Percentiles rank a stretch among this genome's conserved stretches.
phyloP scores from a whole-genome alignment of 2,888 invertebrate genomes.

The Petrophora chlorosata region DNA sequence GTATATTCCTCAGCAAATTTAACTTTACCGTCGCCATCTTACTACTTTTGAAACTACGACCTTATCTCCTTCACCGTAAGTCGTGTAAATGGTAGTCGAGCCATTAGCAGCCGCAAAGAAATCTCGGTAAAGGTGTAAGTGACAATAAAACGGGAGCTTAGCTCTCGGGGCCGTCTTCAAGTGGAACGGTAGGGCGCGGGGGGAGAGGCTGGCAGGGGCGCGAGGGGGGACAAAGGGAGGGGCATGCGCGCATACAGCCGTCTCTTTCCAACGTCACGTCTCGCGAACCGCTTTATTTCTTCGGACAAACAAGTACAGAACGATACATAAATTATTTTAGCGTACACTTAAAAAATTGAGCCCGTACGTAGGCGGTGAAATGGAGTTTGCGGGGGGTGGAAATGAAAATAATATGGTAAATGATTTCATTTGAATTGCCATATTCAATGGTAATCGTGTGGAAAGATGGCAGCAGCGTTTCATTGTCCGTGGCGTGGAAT shows the following conservation, averaged over 20 bases:
- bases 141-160: slow-evolving; percentile 82
- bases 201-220: slow-evolving; percentile 11
- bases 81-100: slow-evolving; percentile 42
- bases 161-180: slow-evolving; percentile 80
- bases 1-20: slow-evolving; percentile 49
- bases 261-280: slow-evolving; percentile 61
- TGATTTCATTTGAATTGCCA: slow-evolving; percentile 79
- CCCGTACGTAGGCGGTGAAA: slow-evolving; percentile 68
- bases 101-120: slow-evolving; percentile 60
- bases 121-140: slow-evolving; percentile 77
- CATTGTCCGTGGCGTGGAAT: slow-evolving; percentile 69
- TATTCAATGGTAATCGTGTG: slow-evolving; percentile 71
- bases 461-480: slow-evolving; percentile 57
- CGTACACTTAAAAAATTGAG: slow-evolving; percentile 82
- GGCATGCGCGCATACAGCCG: slow-evolving; percentile 43
- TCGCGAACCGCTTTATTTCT: slow-evolving; percentile 75
- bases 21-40: slow-evolving; percentile 32
- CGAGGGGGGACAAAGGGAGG: slow-evolving; percentile 50
- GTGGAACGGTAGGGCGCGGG: slow-evolving; percentile 59
- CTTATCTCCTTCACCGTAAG: slow-evolving; percentile 41
- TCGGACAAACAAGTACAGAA: slow-evolving; percentile 61
- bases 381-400: slow-evolving; percentile 68
- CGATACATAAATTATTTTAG: slow-evolving; percentile 82
- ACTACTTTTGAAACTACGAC: slow-evolving; percentile 37
- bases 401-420: slow-evolving; percentile 81